These are phyloP conservation scores for Byasa hedistus DNA, from an alignment of 2,888 invertebrate genomes.

Conservation along the genomic window DNA sequence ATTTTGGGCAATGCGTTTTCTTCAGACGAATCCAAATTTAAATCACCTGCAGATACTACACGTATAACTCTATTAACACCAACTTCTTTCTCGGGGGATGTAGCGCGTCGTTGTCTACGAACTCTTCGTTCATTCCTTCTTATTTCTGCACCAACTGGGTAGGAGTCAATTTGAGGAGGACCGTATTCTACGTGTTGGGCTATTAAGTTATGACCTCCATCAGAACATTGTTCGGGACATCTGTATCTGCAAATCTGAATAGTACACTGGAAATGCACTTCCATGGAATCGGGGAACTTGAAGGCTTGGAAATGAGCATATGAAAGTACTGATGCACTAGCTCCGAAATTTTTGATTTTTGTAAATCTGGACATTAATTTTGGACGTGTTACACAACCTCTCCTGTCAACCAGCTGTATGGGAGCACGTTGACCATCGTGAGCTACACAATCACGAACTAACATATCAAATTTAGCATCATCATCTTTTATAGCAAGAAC, in stretches of 20 bases:
- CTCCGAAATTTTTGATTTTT: conserved; percentile 96
- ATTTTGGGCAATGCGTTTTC: conserved; percentile 80
- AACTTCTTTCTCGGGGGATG: conserved; percentile 87
- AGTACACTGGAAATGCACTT: conserved; percentile 97
- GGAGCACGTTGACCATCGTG: conserved; percentile 96
- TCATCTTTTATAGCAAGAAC: conserved; percentile 96
- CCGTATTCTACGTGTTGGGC: conserved; percentile 84
- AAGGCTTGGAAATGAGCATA: conserved; percentile 97
- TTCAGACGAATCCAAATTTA: conserved; percentile 89
- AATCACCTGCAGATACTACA: conserved; percentile 94
- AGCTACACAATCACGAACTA: conserved; percentile 95
- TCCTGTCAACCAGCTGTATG: conserved; percentile 94
- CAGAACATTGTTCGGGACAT: conserved; percentile 95
- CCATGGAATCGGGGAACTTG: conserved; percentile 97
- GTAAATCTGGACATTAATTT: conserved; percentile 96
- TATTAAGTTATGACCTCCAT: conserved; percentile 75
- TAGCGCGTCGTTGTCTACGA: conserved; percentile 82
- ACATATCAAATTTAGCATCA: conserved; percentile 96
- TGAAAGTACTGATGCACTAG: conserved; percentile 93
- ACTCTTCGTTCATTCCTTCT: conserved; percentile 87
- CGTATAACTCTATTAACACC: conserved; percentile 93
- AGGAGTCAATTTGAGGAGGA: conserved; percentile 81
- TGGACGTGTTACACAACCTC: conserved; percentile 94
- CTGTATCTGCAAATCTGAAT: conserved; percentile 96
- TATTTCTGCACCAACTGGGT: conserved; percentile 82